These are phyloP conservation scores for Sarcoramphus papa DNA, from an alignment of 2,797 vertebrate species.

Conservation along the genomic window DNA sequence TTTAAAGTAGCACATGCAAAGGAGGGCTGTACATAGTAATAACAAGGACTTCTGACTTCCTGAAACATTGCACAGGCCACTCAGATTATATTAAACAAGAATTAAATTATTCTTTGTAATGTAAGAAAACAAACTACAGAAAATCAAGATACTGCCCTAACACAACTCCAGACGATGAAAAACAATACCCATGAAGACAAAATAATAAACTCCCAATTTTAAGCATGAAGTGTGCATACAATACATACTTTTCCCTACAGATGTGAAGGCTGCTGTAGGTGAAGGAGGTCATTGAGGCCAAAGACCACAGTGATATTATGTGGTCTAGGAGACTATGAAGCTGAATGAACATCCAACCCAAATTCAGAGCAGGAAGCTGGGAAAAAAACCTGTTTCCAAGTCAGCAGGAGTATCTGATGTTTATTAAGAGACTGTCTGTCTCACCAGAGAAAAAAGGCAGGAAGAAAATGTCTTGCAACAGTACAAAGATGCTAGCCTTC, in stretches of 20 bases:
- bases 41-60: neutral
- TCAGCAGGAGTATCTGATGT: neutral
- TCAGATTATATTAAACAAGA: neutral
- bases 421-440: neutral
- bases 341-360: neutral
- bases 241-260: neutral
- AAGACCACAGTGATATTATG: neutral
- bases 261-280: neutral
- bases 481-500: neutral
- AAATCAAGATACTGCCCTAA: neutral
- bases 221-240: neutral
- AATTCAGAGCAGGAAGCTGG: neutral
- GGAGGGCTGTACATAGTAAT: neutral
- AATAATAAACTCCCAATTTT: neutral
- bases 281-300: neutral
- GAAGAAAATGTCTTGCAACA: neutral
- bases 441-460: neutral
- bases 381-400: neutral
- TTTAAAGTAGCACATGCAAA: neutral
- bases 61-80: neutral
- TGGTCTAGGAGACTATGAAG: neutral
- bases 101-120: neutral
- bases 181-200: neutral
- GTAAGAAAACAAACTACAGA: neutral
- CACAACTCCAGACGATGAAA: neutral